Evolutionary conservation across 2,888 invertebrate genomes (phyloP).

Genomic region (Catocala nupta): DNA sequence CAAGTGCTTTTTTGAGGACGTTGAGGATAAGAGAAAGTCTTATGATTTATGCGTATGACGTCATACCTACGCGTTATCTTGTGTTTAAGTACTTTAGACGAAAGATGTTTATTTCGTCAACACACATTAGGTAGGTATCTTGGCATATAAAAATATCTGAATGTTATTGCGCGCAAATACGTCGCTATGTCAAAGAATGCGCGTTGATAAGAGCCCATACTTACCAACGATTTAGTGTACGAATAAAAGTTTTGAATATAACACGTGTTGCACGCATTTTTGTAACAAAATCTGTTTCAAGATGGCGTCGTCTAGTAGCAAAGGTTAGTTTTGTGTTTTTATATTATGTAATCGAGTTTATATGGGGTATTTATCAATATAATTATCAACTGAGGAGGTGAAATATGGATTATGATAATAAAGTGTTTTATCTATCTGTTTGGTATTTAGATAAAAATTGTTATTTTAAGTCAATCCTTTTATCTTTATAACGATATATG

Average conservation of each 20-base stretch:
- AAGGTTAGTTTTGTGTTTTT: conserved; percentile 56
- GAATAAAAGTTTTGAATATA: conserved; percentile 39
- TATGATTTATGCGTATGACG: too few species aligned
- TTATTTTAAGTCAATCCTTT: too few species aligned
- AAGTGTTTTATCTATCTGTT: too few species aligned
- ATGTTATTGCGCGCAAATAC: conserved; percentile 13
- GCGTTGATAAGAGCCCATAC: conserved; percentile 48
- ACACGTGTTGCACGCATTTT: conserved; percentile 47
- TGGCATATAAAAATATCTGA: conserved; percentile 21
- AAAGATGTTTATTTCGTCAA: conserved; percentile 8
- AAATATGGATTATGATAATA: neutral
- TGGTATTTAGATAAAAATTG: too few species aligned
- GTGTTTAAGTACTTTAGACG: neutral
- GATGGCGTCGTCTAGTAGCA: conserved; percentile 51
- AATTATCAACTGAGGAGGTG: too few species aligned
- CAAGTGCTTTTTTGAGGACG: too few species aligned
- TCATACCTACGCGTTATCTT: too few species aligned
- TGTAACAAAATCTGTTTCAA: conserved; percentile 17
- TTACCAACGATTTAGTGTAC: conserved; percentile 47
- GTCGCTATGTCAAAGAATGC: conserved; percentile 41
- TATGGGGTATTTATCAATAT: too few species aligned
- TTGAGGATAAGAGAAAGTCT: too few species aligned
- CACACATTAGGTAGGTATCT: conserved; percentile 27
- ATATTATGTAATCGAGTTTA: conserved; percentile 2
- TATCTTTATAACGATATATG: too few species aligned